Evolutionary conservation across 2,797 vertebrate genomes (phyloP).

Genomic region (Gobio occitaniae): DNA sequence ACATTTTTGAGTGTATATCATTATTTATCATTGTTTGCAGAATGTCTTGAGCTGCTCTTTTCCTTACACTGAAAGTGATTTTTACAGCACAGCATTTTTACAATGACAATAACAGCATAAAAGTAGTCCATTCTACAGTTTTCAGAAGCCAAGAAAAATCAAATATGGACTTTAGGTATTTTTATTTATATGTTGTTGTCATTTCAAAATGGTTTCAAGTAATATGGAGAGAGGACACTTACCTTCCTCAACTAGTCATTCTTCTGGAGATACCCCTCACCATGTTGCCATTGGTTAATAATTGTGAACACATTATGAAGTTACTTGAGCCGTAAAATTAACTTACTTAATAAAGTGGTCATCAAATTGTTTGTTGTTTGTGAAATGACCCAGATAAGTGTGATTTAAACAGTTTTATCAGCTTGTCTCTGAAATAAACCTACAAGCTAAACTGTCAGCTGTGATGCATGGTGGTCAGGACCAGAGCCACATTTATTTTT

Average conservation of each 20-base stretch:
- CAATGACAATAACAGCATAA: too few species aligned
- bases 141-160: background rate
- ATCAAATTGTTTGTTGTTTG: conserved; percentile 28
- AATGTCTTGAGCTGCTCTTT: too few species aligned
- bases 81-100: too few species aligned
- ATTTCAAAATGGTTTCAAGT: too few species aligned
- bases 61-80: too few species aligned
- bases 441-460: conserved; percentile 42
- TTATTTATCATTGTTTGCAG: too few species aligned
- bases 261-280: background rate
- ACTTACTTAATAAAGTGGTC: conserved; percentile 23
- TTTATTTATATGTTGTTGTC: background rate
- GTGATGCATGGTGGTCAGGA: background rate
- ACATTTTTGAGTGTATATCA: too few species aligned
- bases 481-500: conserved; percentile 35
- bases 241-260: background rate
- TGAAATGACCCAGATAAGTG: conserved; percentile 40
- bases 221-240: background rate
- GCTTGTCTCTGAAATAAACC: conserved; percentile 29
- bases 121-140: background rate
- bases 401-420: conserved; percentile 46
- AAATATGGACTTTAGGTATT: background rate
- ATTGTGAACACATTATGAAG: conserved; percentile 27
- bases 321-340: conserved; percentile 32
- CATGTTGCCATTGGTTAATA: background rate